Percentiles rank a stretch among this genome's conserved stretches.
These are phyloP conservation scores for Rotaria sp. DNA, from an alignment of 2,888 invertebrate species.

Conservation along the genomic window DNA sequence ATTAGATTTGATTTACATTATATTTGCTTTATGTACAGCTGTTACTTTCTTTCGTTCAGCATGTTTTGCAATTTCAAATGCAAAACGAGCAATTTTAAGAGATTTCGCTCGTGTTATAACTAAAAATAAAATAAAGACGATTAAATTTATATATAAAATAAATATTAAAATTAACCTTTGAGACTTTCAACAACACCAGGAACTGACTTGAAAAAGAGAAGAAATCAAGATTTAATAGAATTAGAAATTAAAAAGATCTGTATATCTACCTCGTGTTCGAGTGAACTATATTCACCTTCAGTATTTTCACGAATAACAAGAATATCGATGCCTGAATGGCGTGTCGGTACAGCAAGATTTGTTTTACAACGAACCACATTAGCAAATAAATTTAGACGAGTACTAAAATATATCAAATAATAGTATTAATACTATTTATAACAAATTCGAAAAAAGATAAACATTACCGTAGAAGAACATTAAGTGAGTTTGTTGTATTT, in stretches of 20 bases:
- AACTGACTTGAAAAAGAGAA: slow-evolving; percentile 64
- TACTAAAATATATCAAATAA: slow-evolving; percentile 58
- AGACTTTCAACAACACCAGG: slow-evolving; percentile 73
- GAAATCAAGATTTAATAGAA: too few species aligned
- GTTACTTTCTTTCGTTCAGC: slow-evolving; percentile 84
- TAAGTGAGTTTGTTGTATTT: slow-evolving; percentile 16
- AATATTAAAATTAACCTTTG: not conserved
- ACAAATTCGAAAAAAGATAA: not conserved
- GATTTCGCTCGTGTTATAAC: slow-evolving; percentile 79
- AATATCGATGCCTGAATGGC: slow-evolving; percentile 70
- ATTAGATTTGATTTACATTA: slow-evolving; percentile 64
- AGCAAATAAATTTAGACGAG: slow-evolving; percentile 83
- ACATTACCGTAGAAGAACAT: slow-evolving; percentile 11
- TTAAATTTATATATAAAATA: too few species aligned
- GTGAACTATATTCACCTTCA: slow-evolving; percentile 67
- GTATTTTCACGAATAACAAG: slow-evolving; percentile 86
- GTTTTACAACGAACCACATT: slow-evolving; percentile 86
- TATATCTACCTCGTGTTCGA: slow-evolving; percentile 71
- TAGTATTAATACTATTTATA: too few species aligned
- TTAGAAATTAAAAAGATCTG: not conserved
- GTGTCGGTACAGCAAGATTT: slow-evolving; percentile 71
- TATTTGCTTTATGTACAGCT: slow-evolving; percentile 95
- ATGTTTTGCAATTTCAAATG: slow-evolving; percentile 80
- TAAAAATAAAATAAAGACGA: too few species aligned
- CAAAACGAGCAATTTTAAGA: slow-evolving; percentile 81